phyloP scores from a whole-genome alignment of 1,140 invertebrate species.

The Euglossa dilemma region DNA sequence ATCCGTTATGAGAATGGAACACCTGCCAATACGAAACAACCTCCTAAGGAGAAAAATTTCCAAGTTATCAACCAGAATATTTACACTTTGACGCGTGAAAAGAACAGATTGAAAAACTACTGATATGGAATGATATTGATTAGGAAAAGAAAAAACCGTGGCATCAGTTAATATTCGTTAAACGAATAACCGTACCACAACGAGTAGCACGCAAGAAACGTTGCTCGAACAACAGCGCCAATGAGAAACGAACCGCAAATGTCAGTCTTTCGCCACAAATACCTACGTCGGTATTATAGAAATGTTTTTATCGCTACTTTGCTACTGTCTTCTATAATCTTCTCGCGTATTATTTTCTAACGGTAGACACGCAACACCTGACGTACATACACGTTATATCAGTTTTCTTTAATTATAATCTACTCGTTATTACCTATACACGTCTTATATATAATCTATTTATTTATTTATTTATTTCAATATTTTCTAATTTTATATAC shows the following conservation, averaged over 20 bases:
- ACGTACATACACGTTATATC: neutral
- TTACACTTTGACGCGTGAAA: neutral
- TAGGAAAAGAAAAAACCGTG: conserved; percentile 1
- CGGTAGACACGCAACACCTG: neutral
- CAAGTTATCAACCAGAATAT: neutral
- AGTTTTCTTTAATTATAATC: neutral
- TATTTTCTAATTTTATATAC: no score
- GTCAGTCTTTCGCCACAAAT: neutral
- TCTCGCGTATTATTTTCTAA: neutral
- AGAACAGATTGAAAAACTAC: neutral
- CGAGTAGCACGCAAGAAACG: conserved; percentile 28
- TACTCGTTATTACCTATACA: neutral
- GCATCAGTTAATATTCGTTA: conserved; percentile 36
- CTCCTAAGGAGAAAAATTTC: neutral
- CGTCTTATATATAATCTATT: neutral
- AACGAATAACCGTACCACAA: conserved; percentile 15
- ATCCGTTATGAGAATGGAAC: conserved; percentile 51
- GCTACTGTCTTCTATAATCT: neutral
- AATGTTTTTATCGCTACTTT: neutral
- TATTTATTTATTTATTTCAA: no score
- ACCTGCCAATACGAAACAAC: conserved; percentile 43
- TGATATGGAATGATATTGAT: neutral
- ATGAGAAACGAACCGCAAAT: conserved; percentile 16
- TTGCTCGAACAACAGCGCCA: conserved; percentile 43
- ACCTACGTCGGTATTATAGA: conserved; percentile 14